Conservation (phyloP, 2,888 invertebrate species). For the Bedellia somnulentella region DNA sequence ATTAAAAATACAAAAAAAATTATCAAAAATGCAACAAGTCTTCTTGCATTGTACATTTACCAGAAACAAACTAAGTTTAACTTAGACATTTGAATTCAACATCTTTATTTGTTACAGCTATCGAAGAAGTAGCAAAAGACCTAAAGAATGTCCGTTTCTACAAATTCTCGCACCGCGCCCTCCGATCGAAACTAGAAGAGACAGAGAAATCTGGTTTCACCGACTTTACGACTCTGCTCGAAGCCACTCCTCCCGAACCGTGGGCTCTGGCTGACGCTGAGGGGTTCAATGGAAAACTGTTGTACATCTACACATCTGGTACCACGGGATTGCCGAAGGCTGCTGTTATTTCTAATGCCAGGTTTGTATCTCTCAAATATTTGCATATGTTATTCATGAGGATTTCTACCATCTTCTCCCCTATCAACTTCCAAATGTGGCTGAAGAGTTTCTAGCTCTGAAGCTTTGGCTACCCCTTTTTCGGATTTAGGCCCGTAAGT, state of each 20-base stretch:
- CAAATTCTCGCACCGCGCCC: conserved; percentile 47
- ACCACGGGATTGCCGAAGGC: conserved; percentile 98
- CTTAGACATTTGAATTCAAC: too few relatives aligned
- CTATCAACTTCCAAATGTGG: too few relatives aligned
- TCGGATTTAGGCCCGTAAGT: too few relatives aligned
- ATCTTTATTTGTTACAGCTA: conserved; percentile 52
- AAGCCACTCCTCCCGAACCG: conserved; percentile 53
- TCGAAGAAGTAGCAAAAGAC: conserved; percentile 69
- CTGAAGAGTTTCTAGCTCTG: too few relatives aligned
- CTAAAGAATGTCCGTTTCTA: conserved; percentile 71
- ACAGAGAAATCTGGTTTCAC: too few relatives aligned
- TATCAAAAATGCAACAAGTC: too few relatives aligned
- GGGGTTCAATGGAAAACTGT: conserved; percentile 75
- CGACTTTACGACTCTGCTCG: conserved; percentile 63
- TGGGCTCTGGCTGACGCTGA: conserved; percentile 63
- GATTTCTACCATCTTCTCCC: too few relatives aligned
- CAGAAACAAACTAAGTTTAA: too few relatives aligned
- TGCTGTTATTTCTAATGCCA: conserved; percentile 91
- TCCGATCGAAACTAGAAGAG: too few relatives aligned
- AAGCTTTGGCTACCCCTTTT: too few relatives aligned
- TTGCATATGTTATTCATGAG: not conserved
- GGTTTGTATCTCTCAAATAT: conserved; percentile 56
- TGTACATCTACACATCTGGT: conserved; percentile 98
- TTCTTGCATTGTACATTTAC: too few relatives aligned
- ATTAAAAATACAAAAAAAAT: too few relatives aligned